Evolutionary conservation across 2,113 vertebrate genomes (phyloP).

Genomic region (Macaca mulatta): DNA sequence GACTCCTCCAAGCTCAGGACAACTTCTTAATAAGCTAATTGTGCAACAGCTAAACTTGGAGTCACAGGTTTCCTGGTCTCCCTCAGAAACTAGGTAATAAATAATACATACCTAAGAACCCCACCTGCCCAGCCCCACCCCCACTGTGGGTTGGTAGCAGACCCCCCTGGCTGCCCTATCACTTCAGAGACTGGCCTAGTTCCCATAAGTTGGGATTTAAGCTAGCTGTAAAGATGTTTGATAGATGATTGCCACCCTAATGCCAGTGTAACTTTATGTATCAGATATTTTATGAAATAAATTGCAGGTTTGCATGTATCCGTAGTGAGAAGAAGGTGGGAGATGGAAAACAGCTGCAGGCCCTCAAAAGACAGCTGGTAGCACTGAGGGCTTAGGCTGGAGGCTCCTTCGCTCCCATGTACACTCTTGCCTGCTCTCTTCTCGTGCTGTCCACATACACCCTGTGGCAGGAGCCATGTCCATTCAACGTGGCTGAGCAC

Average conservation of each 20-base stretch:
- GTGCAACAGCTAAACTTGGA: background rate
- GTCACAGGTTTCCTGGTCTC: no score
- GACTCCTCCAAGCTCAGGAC: background rate
- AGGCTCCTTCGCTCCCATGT: background rate
- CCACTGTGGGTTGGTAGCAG: background rate
- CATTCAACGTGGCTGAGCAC: rapidly evolving
- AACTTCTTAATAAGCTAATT: background rate
- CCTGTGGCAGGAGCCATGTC: background rate
- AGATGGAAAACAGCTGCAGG: no score
- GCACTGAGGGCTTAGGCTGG: rapidly evolving
- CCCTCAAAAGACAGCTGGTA: background rate
- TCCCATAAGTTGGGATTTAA: background rate
- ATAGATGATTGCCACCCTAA: background rate
- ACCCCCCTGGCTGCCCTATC: background rate
- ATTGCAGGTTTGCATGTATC: rapidly evolving
- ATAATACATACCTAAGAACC: rapidly evolving
- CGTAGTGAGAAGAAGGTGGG: no score
- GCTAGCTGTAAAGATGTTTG: rapidly evolving
- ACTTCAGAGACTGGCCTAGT: background rate
- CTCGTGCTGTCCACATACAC: rapidly evolving
- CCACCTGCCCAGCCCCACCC: rapidly evolving
- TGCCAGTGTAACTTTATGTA: rapidly evolving
- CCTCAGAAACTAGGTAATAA: background rate
- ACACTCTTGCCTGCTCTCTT: background rate
- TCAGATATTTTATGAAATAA: rapidly evolving